phyloP scores from a whole-genome alignment of 1,140 invertebrate species.

The Platorchestia sp. region DNA sequence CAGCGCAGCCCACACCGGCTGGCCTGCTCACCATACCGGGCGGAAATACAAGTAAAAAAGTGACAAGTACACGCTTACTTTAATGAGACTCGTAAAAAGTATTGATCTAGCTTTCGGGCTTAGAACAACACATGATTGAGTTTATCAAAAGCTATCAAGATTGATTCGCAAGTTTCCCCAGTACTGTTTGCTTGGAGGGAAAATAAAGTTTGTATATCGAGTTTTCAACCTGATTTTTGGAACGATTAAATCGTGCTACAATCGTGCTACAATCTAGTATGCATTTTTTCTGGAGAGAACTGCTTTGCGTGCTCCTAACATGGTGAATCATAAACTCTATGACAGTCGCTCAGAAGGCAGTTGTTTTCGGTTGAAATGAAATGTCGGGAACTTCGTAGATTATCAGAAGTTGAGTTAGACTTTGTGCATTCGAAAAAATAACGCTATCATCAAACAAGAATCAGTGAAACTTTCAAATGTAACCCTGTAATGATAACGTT shows the following conservation, averaged over 20 bases:
- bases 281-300: background rate
- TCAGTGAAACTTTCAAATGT: too few relatives aligned
- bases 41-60: conserved; percentile 18
- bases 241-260: background rate
- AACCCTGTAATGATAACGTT: too few relatives aligned
- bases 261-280: background rate
- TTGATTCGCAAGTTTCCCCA: background rate
- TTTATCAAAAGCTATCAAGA: background rate
- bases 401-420: background rate
- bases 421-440: too few relatives aligned
- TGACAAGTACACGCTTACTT: conserved; percentile 47
- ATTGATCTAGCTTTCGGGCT: background rate
- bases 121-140: background rate
- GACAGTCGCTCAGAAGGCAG: background rate
- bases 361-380: background rate
- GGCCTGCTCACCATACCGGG: background rate
- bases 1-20: background rate
- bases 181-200: background rate
- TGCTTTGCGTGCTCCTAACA: background rate
- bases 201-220: background rate
- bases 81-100: conserved; percentile 32
- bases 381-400: background rate
- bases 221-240: background rate
- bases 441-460: too few relatives aligned
- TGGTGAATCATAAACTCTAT: background rate